Evolutionary conservation across 2,888 invertebrate genomes (phyloP).

Genomic region (Caenorhabditis angaria): DNA sequence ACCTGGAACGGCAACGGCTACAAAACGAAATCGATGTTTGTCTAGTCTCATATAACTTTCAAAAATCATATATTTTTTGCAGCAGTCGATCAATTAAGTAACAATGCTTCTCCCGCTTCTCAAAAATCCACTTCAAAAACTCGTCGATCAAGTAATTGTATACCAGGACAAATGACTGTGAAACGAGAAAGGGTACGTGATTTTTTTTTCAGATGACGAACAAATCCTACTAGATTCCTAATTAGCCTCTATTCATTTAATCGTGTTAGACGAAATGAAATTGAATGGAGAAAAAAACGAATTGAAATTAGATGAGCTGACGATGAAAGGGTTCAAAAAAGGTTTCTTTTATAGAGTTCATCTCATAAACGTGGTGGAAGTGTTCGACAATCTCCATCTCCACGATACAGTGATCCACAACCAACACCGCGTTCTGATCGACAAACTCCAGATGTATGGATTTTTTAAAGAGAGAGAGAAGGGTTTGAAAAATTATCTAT

Average conservation of each 20-base stretch:
- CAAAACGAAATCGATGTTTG: neutral
- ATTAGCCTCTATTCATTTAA: neutral
- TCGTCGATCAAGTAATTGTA: neutral
- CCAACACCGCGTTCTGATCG: neutral
- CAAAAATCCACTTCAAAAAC: neutral
- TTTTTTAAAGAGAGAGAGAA: neutral
- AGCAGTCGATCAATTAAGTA: neutral
- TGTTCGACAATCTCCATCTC: conserved; percentile 23
- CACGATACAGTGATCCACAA: neutral
- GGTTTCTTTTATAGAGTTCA: neutral
- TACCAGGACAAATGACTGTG: neutral
- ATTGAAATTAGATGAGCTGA: neutral
- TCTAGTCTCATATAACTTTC: neutral
- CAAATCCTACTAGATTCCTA: neutral
- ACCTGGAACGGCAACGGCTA: neutral
- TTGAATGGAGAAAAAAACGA: neutral
- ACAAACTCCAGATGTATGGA: neutral
- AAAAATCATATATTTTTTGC: neutral
- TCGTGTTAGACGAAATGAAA: neutral
- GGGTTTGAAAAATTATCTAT: neutral
- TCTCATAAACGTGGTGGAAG: conserved; percentile 12
- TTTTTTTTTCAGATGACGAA: neutral
- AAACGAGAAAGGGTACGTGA: neutral
- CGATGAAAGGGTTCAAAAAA: neutral
- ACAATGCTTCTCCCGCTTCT: neutral